Percentiles rank a stretch among this genome's conserved stretches.
Conservation (phyloP, 2,797 vertebrate species). For the Smutsia gigantea region DNA sequence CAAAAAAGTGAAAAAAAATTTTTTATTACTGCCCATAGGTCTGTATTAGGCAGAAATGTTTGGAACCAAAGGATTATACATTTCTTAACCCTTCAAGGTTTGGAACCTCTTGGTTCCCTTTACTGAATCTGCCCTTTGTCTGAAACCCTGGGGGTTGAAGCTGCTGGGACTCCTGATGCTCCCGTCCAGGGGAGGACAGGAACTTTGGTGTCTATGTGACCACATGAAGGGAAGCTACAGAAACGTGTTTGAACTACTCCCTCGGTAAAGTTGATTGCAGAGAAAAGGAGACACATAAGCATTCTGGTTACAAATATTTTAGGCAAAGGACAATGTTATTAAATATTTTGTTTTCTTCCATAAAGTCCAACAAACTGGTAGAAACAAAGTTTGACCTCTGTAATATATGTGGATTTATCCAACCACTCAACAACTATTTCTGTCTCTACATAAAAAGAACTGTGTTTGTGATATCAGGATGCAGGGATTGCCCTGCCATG, state of each 20-base stretch:
- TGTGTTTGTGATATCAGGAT: neutral
- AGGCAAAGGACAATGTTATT: neutral
- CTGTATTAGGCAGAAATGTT: neutral
- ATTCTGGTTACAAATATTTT: slow-evolving; percentile 15
- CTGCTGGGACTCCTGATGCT: neutral
- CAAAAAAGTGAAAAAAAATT: neutral
- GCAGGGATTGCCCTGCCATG: neutral
- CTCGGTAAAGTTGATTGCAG: neutral
- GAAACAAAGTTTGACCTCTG: neutral
- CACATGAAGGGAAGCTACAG: neutral
- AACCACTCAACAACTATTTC: neutral
- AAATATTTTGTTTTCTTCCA: neutral
- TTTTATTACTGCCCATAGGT: neutral
- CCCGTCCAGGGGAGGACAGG: rapidly evolving
- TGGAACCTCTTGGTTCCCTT: neutral
- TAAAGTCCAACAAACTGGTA: neutral
- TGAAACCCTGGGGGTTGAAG: neutral
- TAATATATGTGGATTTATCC: neutral
- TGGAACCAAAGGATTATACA: neutral
- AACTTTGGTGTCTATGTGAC: neutral
- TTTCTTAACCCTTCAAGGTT: neutral
- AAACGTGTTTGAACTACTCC: neutral
- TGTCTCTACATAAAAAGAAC: neutral
- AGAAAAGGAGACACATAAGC: neutral
- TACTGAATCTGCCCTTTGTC: neutral